Conservation (phyloP, 2,797 vertebrate genomes). For the Argentina silus region DNA sequence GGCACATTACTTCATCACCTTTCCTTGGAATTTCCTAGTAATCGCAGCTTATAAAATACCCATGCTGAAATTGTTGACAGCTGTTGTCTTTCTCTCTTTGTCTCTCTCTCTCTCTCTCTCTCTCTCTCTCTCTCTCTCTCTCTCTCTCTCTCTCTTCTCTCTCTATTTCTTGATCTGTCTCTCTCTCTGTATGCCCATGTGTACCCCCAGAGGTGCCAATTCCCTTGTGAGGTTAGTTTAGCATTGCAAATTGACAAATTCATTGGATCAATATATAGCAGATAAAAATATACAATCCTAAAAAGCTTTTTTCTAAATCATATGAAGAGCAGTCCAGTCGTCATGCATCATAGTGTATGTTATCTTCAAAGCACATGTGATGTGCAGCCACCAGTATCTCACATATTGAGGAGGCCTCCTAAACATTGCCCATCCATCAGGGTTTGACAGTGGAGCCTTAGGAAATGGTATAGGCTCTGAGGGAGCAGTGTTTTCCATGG, state of each 20-base stretch:
- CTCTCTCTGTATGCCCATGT: too few relatives aligned
- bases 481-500: neutral
- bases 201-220: too few relatives aligned
- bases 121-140: neutral
- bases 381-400: slow-evolving; percentile 15
- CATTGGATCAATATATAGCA: too few relatives aligned
- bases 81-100: slow-evolving; percentile 1
- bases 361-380: neutral
- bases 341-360: neutral
- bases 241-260: too few relatives aligned
- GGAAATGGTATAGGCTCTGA: slow-evolving; percentile 6
- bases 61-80: slow-evolving; percentile 1
- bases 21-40: slow-evolving; percentile 16
- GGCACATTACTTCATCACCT: slow-evolving; percentile 31
- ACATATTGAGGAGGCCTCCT: slow-evolving; percentile 12
- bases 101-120: neutral
- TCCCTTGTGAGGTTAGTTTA: too few relatives aligned
- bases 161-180: too few relatives aligned
- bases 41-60: slow-evolving; percentile 21
- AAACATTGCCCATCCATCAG: slow-evolving; percentile 23
- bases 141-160: too few relatives aligned
- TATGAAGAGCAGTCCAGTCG: neutral
- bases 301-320: neutral
- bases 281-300: too few relatives aligned
- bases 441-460: slow-evolving; percentile 38